Conservation (phyloP, 2,797 vertebrate genomes). For the Mastacembelus armatus region DNA sequence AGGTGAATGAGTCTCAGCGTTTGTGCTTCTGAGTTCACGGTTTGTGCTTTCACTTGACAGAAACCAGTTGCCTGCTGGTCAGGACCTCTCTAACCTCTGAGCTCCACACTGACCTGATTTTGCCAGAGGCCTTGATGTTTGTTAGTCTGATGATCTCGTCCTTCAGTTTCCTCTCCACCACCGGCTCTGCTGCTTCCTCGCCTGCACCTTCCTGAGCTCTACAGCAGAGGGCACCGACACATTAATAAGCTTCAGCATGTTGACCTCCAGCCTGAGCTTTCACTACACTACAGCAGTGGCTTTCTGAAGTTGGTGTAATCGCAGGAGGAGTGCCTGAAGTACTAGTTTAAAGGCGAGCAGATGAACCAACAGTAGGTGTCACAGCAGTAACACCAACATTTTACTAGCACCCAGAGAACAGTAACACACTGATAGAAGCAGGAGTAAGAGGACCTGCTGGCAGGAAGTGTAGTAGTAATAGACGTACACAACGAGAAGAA, state of each 20-base stretch:
- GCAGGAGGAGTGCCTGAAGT: background rate
- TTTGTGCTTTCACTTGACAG: no score
- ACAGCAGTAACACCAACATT: no score
- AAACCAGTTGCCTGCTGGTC: background rate
- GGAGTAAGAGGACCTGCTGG: no score
- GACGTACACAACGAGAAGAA: no score
- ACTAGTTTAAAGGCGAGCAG: background rate
- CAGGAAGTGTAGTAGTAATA: no score
- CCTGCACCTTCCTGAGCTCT: constrained; percentile 81
- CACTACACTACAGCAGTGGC: background rate
- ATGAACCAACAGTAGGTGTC: background rate
- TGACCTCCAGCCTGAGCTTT: no score
- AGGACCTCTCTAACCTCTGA: background rate
- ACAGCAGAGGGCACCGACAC: constrained; percentile 34
- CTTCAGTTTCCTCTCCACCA: constrained; percentile 79
- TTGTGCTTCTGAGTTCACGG: no score
- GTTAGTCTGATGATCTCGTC: constrained; percentile 90
- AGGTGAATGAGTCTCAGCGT: no score
- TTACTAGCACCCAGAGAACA: no score
- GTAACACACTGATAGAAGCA: no score
- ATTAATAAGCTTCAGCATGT: constrained; percentile 2
- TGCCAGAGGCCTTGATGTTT: constrained; percentile 91
- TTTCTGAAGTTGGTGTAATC: background rate
- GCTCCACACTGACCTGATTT: constrained; percentile 90
- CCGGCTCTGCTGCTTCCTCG: constrained; percentile 61